Conservation (phyloP, 2,113 vertebrate genomes). For the Microcebus jonahi region DNA sequence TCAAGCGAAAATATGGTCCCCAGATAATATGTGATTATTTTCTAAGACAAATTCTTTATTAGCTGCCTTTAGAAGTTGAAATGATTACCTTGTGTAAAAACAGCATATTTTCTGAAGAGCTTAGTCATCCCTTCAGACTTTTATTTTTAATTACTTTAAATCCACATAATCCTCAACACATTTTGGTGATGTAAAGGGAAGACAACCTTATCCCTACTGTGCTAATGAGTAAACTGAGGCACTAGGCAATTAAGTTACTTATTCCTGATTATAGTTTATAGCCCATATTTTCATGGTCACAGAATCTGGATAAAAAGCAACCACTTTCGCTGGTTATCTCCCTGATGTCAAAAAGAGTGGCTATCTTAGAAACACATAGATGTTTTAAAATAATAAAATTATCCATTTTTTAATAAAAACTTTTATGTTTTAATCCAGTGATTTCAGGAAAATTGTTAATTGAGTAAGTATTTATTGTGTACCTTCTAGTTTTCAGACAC, state of each 20-base stretch:
- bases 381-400: not conserved
- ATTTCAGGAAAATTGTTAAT: not conserved
- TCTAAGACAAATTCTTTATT: conserved; percentile 38
- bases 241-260: not conserved
- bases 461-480: not conserved
- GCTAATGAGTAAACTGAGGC: conserved; percentile 54
- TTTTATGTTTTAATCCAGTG: not conserved
- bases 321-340: not conserved
- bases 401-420: not conserved
- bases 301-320: not conserved
- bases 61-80: not conserved
- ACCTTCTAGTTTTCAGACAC: not conserved
- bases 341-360: not conserved
- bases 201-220: not conserved
- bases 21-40: conserved; percentile 32
- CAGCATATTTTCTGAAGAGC: conserved; percentile 42
- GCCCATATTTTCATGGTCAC: not conserved
- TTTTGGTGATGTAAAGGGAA: not conserved
- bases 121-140: not conserved
- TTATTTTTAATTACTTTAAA: conserved; percentile 63
- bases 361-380: not conserved
- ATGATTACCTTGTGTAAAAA: conserved; percentile 40
- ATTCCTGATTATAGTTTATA: not conserved
- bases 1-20: conserved; percentile 19
- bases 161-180: conserved; percentile 16